Evolutionary conservation across 1,140 invertebrate genomes (phyloP).

Genomic region (Ylistrum balloti): DNA sequence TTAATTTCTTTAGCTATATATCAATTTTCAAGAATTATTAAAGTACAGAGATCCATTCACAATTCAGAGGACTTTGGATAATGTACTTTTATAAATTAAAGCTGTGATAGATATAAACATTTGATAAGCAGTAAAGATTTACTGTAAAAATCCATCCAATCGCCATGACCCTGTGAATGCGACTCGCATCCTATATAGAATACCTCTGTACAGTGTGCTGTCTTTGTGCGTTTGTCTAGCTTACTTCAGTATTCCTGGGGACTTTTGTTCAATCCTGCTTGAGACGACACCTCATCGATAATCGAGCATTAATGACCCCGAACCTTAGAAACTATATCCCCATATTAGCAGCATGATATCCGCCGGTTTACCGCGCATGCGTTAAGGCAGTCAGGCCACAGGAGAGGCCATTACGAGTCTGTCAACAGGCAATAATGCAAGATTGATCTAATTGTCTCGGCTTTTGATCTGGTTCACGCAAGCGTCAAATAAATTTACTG

Average conservation of each 20-base stretch:
- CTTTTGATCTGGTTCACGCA: slow-evolving; percentile 32
- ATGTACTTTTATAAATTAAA: no score
- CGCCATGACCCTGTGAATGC: no score
- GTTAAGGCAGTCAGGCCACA: not conserved
- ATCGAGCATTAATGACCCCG: not conserved
- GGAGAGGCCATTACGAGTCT: slow-evolving; percentile 15
- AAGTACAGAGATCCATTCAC: no score
- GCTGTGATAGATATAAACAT: no score
- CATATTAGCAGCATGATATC: slow-evolving; percentile 38
- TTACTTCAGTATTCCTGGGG: not conserved
- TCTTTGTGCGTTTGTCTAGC: slow-evolving; percentile 23
- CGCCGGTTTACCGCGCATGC: slow-evolving; percentile 13
- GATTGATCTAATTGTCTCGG: slow-evolving; percentile 32
- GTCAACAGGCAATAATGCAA: slow-evolving; percentile 25
- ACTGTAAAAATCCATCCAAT: no score
- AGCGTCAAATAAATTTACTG: slow-evolving; percentile 12
- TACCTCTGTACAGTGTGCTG: not conserved
- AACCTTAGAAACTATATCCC: not conserved
- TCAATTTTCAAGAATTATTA: no score
- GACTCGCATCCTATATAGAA: not conserved
- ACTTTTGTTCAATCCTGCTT: slow-evolving; percentile 3
- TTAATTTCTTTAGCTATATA: no score
- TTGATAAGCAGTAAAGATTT: no score
- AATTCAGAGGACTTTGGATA: no score
- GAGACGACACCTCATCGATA: slow-evolving; percentile 5